Base-by-base conservation (phyloP, 35 echinoderm and acorn worm species). In the Apostichopus japonicus region DNA sequence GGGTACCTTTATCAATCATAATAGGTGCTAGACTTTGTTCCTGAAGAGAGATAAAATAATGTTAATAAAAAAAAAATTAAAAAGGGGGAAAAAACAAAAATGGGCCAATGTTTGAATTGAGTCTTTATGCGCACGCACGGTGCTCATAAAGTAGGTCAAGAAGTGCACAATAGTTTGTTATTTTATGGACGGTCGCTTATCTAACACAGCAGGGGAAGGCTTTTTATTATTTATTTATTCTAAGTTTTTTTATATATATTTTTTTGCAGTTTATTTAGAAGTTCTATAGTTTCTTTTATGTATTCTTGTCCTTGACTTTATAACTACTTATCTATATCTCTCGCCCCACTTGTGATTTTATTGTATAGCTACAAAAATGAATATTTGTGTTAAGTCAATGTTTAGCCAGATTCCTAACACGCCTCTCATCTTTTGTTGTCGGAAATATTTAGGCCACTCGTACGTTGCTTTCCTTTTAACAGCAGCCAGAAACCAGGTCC, bases 91-190 rank as follows among this genome's bases (percentile, higher is more conserved):
- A 19, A 73, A 75, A 75, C 13, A 73, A 73, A 75, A 75, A 75
- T 23, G 21, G 71, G 71, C 71, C 71, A 75, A 23, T 75, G 21
- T 75, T 75, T 75, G 71, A 75, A 75, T 75, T 19, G 71, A 75
- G 21, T 14, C 71, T 23, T 75, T 75, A 75, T 75, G 33, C 33
- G 3, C 2, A 44, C 3, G 33, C 33, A 44, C 33, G 21, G 71
- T 19, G n/a, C 71, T 75, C 17, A 84, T n/a, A 84, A 84, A 84
- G n/a, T 84, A 24, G 81, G 81, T 84, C 55, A 84, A 84, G 81
- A 58, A 84, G 54, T 54, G 54, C 2, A 58, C 56, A 57, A 84
- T 58, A 84, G 54, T 58, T 23, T 57, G 21, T 84, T 84, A 19
- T 84, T 84, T 84, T 84, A 58, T 84, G 54, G 23, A 58, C 5